Evolutionary conservation across 2,113 vertebrate species (phyloP).

Genomic region (Planiliza haematocheilus): DNA sequence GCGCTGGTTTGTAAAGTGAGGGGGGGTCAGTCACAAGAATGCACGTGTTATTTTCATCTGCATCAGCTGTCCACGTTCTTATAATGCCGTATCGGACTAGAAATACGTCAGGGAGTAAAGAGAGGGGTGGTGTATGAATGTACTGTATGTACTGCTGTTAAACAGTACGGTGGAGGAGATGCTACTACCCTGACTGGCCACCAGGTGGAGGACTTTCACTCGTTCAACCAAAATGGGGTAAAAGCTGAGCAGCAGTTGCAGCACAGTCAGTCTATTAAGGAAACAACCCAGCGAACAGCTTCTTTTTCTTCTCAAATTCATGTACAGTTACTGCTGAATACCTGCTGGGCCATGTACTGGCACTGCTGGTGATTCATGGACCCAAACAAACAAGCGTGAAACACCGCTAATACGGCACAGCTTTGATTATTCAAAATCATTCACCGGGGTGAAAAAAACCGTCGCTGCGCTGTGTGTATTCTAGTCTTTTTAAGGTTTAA

Average conservation of each 20-base stretch:
- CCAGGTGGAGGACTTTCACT: conserved; percentile 56
- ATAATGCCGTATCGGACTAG: not conserved
- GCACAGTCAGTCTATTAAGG: conserved; percentile 31
- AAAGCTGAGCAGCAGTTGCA: conserved; percentile 20
- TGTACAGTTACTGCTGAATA: conserved; percentile 27
- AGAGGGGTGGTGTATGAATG: conserved; percentile 5
- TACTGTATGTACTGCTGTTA: no score
- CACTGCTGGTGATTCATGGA: conserved; percentile 28
- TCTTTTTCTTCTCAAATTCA: conserved; percentile 15
- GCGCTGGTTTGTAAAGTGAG: conserved; percentile 8
- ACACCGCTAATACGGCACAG: conserved; percentile 22
- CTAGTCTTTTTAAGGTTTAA: conserved; percentile 21
- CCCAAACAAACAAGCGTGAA: conserved; percentile 28
- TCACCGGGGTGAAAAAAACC: conserved; percentile 35
- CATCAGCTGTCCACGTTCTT: conserved; percentile 1
- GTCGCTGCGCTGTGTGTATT: conserved; percentile 9
- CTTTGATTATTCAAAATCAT: conserved; percentile 20
- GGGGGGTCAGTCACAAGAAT: conserved; percentile 8
- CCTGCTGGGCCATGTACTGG: conserved; percentile 31
- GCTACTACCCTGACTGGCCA: conserved; percentile 46
- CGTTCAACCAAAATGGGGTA: conserved; percentile 12
- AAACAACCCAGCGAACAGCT: conserved; percentile 27
- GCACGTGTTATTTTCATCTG: not conserved
- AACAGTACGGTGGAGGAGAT: not conserved
- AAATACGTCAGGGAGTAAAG: conserved; percentile 26